Evolutionary conservation across 2,113 vertebrate genomes (phyloP).

Genomic region (Myrmecobius fasciatus): DNA sequence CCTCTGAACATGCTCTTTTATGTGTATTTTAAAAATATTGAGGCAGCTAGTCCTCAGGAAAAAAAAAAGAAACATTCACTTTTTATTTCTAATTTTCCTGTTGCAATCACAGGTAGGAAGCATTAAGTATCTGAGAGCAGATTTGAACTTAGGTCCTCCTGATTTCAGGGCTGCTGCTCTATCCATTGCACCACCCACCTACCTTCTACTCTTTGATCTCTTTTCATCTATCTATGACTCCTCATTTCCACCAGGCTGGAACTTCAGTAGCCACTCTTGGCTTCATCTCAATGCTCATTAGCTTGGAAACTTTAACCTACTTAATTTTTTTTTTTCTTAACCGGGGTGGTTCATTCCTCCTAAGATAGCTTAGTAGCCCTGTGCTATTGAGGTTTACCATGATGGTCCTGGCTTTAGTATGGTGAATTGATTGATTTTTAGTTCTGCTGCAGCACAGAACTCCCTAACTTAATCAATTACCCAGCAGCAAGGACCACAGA

Average conservation of each 20-base stretch:
- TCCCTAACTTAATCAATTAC: neutral
- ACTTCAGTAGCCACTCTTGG: neutral
- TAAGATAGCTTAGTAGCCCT: neutral
- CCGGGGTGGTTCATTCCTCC: neutral
- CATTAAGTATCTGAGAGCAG: too few relatives aligned
- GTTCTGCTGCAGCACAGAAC: neutral
- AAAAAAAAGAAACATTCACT: too few relatives aligned
- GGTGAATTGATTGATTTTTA: too few relatives aligned
- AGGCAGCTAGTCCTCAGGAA: too few relatives aligned
- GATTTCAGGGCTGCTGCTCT: too few relatives aligned
- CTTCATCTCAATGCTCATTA: neutral
- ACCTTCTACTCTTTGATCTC: too few relatives aligned
- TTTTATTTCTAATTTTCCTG: too few relatives aligned
- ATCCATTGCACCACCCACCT: too few relatives aligned
- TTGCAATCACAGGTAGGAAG: too few relatives aligned
- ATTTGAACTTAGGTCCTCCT: too few relatives aligned
- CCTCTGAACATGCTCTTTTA: neutral
- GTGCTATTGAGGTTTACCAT: neutral
- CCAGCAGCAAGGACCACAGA: neutral
- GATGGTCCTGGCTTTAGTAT: neutral
- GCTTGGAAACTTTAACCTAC: neutral
- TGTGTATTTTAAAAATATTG: neutral
- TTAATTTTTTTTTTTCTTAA: neutral
- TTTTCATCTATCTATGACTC: neutral
- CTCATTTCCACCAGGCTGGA: neutral